Evolutionary conservation across 2,888 invertebrate genomes (phyloP), one percentile per base, ranked within the genome.

Genomic region (Ennomos quercinarius): DNA sequence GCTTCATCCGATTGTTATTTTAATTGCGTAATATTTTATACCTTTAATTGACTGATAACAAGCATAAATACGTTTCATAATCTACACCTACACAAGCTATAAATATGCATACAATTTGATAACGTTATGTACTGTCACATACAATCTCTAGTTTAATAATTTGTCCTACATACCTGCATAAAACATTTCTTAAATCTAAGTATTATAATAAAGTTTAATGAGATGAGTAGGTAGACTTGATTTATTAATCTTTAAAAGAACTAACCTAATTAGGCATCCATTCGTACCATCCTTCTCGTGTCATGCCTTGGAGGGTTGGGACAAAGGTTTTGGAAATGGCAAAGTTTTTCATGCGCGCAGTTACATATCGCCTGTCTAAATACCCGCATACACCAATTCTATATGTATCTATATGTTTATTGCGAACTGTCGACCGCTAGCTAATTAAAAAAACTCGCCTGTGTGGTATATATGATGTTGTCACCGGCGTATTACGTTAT

Each of bases 401-500:
- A 6, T 27, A 27, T 27, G 27, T 17, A 17, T 6, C 27, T 27
- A 27, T 6, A 17, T 11, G 9, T 46, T 38, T 44, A 52, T 27
- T 43, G 38, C 35, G 12, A 48, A 11, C 43, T 46, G 50, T 51
- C 42, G 42, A 43, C 12, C 4, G 12, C 10, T 27, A 39, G 55
- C 43, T 61, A 56, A 52, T 52, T 51, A 56, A 56, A 50, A 37
- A 36, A 42, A n/a, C 55, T 56, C 36, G 56, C 60, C 51, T 51
- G 27, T 9, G 36, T n/a, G n/a, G n/a, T n/a, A n/a, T 45, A 35
- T 70, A 73, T 67, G 65, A 67, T 66, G 63, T 69, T 73, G 71
- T 73, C 70, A 72, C 74, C 75, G 70, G 73, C 38, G 55, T 51
- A 56, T 56, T 71, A 80, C 78, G 78, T 82, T 89, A 87, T 88